phyloP scores from a whole-genome alignment of 2,888 invertebrate genomes.

The Conomelus anceps region DNA sequence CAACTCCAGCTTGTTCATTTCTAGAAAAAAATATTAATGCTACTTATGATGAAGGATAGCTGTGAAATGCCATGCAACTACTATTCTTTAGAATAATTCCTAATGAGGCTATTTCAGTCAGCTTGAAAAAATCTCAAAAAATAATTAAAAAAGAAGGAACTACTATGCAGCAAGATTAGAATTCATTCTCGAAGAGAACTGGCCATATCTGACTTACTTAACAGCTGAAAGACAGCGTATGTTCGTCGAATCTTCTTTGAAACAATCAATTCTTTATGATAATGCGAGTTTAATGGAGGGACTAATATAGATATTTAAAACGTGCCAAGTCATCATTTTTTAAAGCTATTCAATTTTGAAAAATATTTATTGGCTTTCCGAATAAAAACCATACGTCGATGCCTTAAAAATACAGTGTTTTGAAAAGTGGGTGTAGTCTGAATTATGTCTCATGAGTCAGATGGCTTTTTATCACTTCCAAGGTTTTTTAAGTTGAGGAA shows the following conservation, averaged over 20 bases:
- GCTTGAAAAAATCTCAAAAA: not conserved
- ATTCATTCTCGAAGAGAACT: not conserved
- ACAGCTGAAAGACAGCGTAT: not conserved
- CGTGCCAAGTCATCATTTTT: not conserved
- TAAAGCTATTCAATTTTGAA: not conserved
- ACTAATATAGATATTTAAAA: not conserved
- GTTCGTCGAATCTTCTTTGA: not conserved
- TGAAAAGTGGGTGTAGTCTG: not conserved
- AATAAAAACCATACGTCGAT: not conserved
- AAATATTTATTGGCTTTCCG: not conserved
- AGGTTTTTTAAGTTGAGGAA: not conserved
- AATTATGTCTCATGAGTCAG: not conserved
- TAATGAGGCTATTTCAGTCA: not conserved
- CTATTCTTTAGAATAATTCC: not conserved
- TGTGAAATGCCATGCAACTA: not conserved
- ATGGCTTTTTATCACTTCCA: not conserved
- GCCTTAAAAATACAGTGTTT: not conserved
- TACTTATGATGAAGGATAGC: not conserved
- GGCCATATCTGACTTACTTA: not conserved
- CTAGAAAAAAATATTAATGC: too few species aligned
- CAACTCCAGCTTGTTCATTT: too few species aligned
- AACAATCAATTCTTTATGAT: not conserved
- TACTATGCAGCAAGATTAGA: not conserved
- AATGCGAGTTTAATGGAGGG: not conserved
- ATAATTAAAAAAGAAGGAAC: not conserved